Evolutionary conservation across 2,888 invertebrate species (phyloP).

Genomic region (Aleiodes leptofemur): DNA sequence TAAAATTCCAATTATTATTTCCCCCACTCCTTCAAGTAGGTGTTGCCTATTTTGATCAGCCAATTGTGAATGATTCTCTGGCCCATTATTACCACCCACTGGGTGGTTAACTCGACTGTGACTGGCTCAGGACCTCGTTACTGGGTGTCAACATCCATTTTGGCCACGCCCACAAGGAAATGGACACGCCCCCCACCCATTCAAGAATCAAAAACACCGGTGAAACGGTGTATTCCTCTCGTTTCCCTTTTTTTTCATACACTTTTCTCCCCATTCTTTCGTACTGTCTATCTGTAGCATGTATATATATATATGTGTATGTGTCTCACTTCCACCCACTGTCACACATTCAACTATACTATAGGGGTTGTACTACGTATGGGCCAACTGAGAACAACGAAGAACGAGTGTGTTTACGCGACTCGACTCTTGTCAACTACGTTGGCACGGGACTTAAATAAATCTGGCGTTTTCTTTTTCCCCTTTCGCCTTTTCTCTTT

Average conservation of each 20-base stretch:
- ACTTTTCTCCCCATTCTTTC: constrained; percentile 14
- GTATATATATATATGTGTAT: too few species aligned
- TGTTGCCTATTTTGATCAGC: constrained; percentile 66
- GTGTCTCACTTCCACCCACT: constrained; percentile 25
- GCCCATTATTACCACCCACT: constrained; percentile 47
- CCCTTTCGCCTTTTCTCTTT: neutral
- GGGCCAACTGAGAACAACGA: constrained; percentile 71
- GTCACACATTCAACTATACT: neutral
- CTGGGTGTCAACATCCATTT: constrained; percentile 38
- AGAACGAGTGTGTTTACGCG: constrained; percentile 75
- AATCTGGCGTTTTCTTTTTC: constrained; percentile 67
- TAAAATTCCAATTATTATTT: constrained; percentile 76
- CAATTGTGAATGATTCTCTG: constrained; percentile 68
- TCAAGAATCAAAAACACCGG: constrained; percentile 59
- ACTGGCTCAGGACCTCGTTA: constrained; percentile 75
- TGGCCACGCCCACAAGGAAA: constrained; percentile 68
- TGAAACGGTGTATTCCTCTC: constrained; percentile 60
- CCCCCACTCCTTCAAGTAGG: constrained; percentile 74
- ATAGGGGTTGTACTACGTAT: constrained; percentile 61
- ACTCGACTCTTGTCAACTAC: constrained; percentile 73
- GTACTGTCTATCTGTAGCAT: neutral
- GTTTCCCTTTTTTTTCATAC: constrained; percentile 33
- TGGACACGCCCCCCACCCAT: constrained; percentile 55
- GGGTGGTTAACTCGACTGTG: constrained; percentile 43
- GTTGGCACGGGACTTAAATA: constrained; percentile 72